Percentiles rank a stretch among this genome's conserved stretches.
These are phyloP conservation scores for Scomberomorus guttatus DNA, from an alignment of 2,797 vertebrate genomes.

Conservation along the genomic window DNA sequence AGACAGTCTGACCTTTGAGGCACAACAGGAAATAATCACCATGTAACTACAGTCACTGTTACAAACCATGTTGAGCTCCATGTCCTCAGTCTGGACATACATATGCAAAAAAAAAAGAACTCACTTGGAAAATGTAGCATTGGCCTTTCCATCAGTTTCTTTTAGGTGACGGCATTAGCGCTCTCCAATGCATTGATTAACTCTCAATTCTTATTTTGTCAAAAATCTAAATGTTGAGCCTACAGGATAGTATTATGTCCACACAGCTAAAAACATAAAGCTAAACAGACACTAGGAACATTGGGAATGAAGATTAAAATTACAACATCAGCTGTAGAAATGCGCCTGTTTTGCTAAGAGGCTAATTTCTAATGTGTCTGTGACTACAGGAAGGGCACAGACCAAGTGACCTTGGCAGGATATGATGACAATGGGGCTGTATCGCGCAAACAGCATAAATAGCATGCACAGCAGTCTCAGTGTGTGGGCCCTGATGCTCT, in stretches of 20 bases:
- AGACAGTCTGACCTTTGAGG: conserved; percentile 53
- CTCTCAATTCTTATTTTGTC: neutral
- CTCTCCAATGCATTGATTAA: neutral
- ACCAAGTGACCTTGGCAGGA: conserved; percentile 68
- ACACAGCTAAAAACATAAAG: neutral
- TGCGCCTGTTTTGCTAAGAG: conserved; percentile 39
- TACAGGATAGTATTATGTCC: neutral
- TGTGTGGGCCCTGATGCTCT: conserved; percentile 76
- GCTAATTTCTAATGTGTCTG: conserved; percentile 46
- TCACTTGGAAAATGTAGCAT: conserved; percentile 24
- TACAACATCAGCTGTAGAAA: neutral
- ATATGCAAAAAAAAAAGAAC: conserved; percentile 3
- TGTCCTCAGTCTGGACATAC: conserved; percentile 11
- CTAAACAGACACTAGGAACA: neutral
- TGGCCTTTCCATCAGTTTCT: conserved; percentile 26
- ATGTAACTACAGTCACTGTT: conserved; percentile 21
- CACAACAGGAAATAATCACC: conserved; percentile 38
- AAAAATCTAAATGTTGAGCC: neutral
- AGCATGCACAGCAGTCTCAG: conserved; percentile 59
- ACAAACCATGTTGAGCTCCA: conserved; percentile 18
- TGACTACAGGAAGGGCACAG: conserved; percentile 43
- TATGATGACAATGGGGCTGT: conserved; percentile 59
- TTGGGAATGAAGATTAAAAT: conserved; percentile 17
- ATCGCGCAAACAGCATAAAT: conserved; percentile 59
- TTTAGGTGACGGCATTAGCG: neutral